A percentile compares a stretch with the other conserved stretches of the same genome.
These are phyloP conservation scores for Crotalus helleri DNA, from an alignment of 2,113 vertebrate genomes.

Conservation along the genomic window DNA sequence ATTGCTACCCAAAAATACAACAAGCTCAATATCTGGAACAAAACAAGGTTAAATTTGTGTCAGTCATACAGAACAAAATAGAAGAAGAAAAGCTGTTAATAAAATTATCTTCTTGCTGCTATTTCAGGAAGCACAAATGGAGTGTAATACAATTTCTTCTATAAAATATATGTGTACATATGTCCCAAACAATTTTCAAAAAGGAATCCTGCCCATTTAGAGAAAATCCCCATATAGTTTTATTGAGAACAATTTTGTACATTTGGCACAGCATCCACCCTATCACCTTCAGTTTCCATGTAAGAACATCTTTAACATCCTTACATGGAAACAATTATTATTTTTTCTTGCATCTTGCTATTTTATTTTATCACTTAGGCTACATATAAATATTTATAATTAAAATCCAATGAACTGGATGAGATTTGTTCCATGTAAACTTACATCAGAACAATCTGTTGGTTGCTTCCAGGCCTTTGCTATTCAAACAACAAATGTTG, in stretches of 20 bases:
- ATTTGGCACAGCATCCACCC: slow-evolving; percentile 29
- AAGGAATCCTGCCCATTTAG: slow-evolving; percentile 60
- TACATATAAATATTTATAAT: not conserved
- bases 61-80: slow-evolving; percentile 50
- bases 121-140: slow-evolving; percentile 54
- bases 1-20: slow-evolving; percentile 26
- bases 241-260: slow-evolving; percentile 61
- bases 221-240: slow-evolving; percentile 51
- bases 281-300: slow-evolving; percentile 23
- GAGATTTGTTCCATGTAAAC: not conserved
- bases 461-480: not conserved
- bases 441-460: not conserved
- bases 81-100: slow-evolving; percentile 60
- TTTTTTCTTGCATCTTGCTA: not conserved
- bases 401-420: not conserved
- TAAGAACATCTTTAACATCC: not conserved
- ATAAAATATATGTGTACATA: slow-evolving; percentile 49
- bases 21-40: slow-evolving; percentile 23
- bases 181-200: slow-evolving; percentile 64
- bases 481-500: not conserved
- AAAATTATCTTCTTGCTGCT: slow-evolving; percentile 65
- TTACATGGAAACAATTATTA: not conserved
- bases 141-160: slow-evolving; percentile 64
- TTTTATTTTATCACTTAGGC: not conserved
- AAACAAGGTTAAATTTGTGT: slow-evolving; percentile 45